phyloP scores from a whole-genome alignment of 2,113 vertebrate genomes.

The Stegostoma tigrinum region DNA sequence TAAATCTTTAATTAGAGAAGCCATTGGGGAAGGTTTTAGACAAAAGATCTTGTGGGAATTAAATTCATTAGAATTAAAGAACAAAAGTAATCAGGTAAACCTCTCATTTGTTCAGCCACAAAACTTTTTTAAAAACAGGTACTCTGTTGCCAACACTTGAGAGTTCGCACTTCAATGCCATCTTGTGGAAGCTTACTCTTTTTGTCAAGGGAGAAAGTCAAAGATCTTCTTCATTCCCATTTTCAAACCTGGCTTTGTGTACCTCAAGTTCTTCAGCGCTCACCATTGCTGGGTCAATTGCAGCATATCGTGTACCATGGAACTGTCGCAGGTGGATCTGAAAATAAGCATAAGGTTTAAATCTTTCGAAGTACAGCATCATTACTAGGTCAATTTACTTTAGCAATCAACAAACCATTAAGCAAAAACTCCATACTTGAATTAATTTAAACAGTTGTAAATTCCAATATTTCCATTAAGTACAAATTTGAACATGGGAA shows the following conservation, averaged over 20 bases:
- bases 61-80: not conserved
- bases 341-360: not conserved
- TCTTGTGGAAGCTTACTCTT: not conserved
- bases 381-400: not conserved
- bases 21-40: not conserved
- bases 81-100: not conserved
- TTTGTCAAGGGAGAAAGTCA: slow-evolving; percentile 44
- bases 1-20: not conserved
- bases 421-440: not conserved
- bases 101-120: not conserved
- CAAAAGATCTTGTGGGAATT: not conserved
- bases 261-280: slow-evolving; percentile 84
- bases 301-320: slow-evolving; percentile 83
- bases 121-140: not conserved
- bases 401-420: not conserved
- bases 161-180: not conserved
- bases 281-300: slow-evolving; percentile 86
- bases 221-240: slow-evolving; percentile 53
- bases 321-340: slow-evolving; percentile 94
- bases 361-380: no score
- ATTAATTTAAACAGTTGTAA: not conserved
- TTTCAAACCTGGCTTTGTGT: slow-evolving; percentile 62
- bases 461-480: not conserved
- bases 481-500: not conserved
- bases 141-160: not conserved